Evolutionary conservation across 2,797 vertebrate genomes (phyloP).

Genomic region (Falco berigora): DNA sequence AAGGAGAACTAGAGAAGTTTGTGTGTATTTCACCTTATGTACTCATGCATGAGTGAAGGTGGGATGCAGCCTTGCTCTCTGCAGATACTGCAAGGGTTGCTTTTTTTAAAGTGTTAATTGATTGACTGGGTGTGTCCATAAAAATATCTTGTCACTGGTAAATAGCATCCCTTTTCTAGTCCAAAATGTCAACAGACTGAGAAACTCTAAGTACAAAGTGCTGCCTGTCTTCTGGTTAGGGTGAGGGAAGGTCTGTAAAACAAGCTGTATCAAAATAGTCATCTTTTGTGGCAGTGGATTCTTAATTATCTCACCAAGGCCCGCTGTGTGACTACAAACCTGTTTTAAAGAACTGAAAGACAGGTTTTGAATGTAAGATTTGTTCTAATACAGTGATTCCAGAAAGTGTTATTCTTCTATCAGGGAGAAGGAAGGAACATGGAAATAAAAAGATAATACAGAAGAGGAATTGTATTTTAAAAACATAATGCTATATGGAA

Average conservation of each 20-base stretch:
- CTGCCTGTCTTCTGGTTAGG: not conserved
- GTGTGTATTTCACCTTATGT: not conserved
- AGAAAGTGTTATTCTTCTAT: not conserved
- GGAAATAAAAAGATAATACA: not conserved
- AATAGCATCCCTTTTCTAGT: not conserved
- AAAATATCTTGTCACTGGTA: not conserved
- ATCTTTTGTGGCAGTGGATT: not conserved
- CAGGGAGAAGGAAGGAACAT: not conserved
- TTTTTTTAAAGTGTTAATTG: not conserved
- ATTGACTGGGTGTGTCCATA: not conserved
- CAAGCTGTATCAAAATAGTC: not conserved
- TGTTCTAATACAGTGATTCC: not conserved
- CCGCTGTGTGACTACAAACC: not conserved
- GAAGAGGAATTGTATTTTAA: not conserved
- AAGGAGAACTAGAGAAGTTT: not conserved
- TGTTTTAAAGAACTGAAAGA: not conserved
- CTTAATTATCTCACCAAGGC: not conserved
- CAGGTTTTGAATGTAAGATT: not conserved
- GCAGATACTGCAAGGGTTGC: not conserved
- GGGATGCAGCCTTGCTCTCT: not conserved
- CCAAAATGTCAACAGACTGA: not conserved
- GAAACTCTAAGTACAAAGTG: not conserved
- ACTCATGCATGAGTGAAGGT: not conserved
- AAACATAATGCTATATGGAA: not conserved
- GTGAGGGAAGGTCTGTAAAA: not conserved